Percentiles rank a stretch among this genome's conserved stretches.
These are phyloP conservation scores for Drosophila novamexicana DNA, from an alignment of 1,140 invertebrate species.

Conservation along the genomic window DNA sequence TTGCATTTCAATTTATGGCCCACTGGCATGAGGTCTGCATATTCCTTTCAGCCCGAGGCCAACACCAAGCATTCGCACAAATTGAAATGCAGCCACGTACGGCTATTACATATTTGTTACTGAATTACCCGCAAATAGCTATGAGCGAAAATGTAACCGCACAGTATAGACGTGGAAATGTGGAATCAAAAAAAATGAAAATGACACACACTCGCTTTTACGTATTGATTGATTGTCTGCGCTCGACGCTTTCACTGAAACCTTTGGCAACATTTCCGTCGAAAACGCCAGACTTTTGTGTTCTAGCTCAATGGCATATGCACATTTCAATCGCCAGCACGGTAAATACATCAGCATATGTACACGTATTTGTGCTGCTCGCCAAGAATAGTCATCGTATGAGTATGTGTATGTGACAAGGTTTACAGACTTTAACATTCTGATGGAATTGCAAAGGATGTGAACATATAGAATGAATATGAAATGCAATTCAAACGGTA, in stretches of 20 bases:
- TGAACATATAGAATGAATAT: constrained; percentile 5
- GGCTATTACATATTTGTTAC: constrained; percentile 12
- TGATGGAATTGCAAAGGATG: constrained; percentile 13
- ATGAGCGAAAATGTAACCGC: constrained; percentile 12
- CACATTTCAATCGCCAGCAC: constrained; percentile 59
- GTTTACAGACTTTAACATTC: constrained; percentile 2
- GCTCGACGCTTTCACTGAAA: constrained; percentile 11
- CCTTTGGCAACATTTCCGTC: neutral
- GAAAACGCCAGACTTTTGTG: neutral
- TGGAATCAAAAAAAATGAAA: constrained; percentile 38
- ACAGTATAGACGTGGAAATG: constrained; percentile 21
- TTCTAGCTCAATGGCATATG: constrained; percentile 36
- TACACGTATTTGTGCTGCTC: neutral
- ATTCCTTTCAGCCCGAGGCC: constrained; percentile 15
- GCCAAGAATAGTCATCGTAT: neutral
- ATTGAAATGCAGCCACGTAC: constrained; percentile 10
- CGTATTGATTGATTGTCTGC: constrained; percentile 72
- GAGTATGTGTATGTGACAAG: constrained; percentile 9
- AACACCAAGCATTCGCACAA: constrained; percentile 11
- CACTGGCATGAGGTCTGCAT: constrained; percentile 14
- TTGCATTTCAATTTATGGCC: constrained; percentile 75
- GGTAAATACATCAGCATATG: constrained; percentile 9
- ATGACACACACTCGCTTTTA: constrained; percentile 45
- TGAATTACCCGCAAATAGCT: constrained; percentile 19
- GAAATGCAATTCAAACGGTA: constrained; percentile 4